These are phyloP conservation scores for Pararge aegeria DNA, from an alignment of 1,140 invertebrate genomes.

Conservation along the genomic window DNA sequence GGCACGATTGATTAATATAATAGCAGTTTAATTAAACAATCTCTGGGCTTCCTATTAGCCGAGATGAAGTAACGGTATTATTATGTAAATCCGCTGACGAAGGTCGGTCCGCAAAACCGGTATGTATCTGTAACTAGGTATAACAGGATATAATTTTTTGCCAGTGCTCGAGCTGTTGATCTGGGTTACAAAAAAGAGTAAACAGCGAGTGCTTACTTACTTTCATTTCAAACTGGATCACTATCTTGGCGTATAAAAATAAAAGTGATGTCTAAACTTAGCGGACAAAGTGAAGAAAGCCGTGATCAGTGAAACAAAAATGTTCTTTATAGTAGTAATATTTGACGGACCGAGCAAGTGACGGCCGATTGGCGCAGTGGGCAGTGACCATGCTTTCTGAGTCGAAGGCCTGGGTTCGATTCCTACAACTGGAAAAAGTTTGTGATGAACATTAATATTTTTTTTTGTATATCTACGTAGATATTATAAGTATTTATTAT, in stretches of 20 bases:
- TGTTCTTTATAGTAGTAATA: no score
- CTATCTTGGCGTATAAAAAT: constrained; percentile 21
- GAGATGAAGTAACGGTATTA: constrained; percentile 39
- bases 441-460: no score
- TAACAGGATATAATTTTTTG: constrained; percentile 53
- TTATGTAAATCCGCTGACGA: constrained; percentile 41
- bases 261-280: constrained; percentile 22
- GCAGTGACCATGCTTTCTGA: no score
- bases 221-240: constrained; percentile 52
- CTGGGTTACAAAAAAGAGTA: constrained; percentile 46
- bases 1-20: background rate
- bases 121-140: constrained; percentile 34
- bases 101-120: constrained; percentile 51
- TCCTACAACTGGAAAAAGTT: no score
- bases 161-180: constrained; percentile 24
- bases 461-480: no score
- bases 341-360: no score
- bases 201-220: constrained; percentile 40
- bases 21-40: constrained; percentile 11
- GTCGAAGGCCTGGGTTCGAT: no score
- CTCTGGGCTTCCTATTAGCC: constrained; percentile 20
- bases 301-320: background rate
- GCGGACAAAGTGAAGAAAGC: constrained; percentile 15
- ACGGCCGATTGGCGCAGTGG: no score
- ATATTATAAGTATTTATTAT: no score